Percentiles rank a stretch among this genome's conserved stretches.
Conservation (phyloP, 30 jellyfish, hydroid and myxozoan genomes). For the Aurelia coerulea region DNA sequence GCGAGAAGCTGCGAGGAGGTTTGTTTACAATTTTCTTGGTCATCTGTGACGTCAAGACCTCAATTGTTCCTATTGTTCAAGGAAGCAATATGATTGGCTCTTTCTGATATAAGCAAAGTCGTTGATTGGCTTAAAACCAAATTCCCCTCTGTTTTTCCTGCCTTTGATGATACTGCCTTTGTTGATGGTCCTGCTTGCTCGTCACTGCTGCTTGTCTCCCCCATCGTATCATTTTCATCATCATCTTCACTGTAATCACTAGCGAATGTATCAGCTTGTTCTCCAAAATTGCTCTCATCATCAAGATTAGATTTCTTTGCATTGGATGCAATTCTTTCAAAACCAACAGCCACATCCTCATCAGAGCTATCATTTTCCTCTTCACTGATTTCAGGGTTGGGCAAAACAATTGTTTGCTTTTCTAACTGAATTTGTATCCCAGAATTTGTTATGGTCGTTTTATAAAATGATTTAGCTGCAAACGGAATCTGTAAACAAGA, state of each 20-base stretch:
- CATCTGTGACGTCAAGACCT: too few species aligned
- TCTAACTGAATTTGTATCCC: background rate
- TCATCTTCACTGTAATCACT: conserved; percentile 8
- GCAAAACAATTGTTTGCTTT: background rate
- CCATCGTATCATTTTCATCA: background rate
- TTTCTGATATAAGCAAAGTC: too few species aligned
- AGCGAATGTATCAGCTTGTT: background rate
- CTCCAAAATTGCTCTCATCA: background rate
- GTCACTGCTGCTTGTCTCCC: too few species aligned
- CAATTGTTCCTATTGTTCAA: too few species aligned
- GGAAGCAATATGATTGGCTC: too few species aligned
- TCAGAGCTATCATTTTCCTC: background rate
- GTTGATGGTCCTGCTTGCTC: too few species aligned
- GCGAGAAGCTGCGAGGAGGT: too few species aligned
- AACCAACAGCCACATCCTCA: background rate
- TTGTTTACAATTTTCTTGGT: too few species aligned
- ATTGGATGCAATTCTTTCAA: conserved; percentile 10
- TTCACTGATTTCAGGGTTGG: background rate
- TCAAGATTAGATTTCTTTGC: background rate
- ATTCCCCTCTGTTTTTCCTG: too few species aligned
- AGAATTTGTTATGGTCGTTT: background rate
- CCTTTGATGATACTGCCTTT: too few species aligned
- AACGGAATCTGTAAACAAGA: background rate
- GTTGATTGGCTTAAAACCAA: too few species aligned
- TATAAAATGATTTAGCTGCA: background rate